These are phyloP conservation scores for Crotalus viridis DNA, from an alignment of 2,113 vertebrate genomes.

Conservation along the genomic window DNA sequence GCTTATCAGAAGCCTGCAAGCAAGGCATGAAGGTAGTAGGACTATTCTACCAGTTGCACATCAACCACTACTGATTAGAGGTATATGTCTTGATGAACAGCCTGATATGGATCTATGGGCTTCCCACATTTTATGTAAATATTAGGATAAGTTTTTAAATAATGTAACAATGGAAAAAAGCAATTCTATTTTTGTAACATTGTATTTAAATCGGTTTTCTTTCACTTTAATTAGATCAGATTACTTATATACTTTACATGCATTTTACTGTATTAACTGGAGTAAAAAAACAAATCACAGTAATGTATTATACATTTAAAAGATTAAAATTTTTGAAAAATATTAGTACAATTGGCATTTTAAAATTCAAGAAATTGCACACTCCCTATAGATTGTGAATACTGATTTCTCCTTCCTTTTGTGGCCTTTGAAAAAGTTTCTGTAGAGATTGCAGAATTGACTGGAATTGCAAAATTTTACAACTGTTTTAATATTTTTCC, in stretches of 20 bases:
- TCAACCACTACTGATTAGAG: not conserved
- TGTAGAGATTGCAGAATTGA: not conserved
- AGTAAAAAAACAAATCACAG: not conserved
- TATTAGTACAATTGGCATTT: not conserved
- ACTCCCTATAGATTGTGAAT: too few relatives aligned
- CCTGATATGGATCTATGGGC: not conserved
- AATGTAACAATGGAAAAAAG: not conserved
- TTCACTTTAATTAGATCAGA: not conserved
- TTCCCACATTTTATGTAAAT: not conserved
- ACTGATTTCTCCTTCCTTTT: not conserved
- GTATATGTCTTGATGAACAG: not conserved
- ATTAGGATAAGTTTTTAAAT: not conserved
- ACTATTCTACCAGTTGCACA: not conserved
- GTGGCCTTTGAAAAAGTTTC: not conserved
- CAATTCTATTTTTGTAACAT: not conserved
- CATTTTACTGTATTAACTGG: not conserved
- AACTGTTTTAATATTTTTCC: not conserved
- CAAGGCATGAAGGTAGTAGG: not conserved
- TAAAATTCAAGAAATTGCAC: not conserved
- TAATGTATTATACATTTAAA: not conserved
- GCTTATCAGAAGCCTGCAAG: not conserved
- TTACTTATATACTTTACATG: not conserved
- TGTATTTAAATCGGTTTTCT: not conserved
- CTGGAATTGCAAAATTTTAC: not conserved
- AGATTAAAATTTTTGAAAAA: not conserved